Conservation (phyloP, 2,888 invertebrate species). For the Mythimna lalbum region DNA sequence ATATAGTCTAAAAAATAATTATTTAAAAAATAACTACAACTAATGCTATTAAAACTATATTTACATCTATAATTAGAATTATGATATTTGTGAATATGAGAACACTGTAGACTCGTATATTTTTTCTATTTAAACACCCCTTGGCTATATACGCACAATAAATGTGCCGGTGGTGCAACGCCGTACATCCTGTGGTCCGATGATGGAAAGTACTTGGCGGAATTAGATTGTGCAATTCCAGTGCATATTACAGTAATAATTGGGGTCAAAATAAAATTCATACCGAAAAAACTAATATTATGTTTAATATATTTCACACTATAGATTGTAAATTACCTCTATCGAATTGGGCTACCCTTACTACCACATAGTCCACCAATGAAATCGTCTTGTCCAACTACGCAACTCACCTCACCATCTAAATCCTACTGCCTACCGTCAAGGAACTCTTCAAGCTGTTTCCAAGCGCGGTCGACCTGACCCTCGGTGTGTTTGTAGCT, state of each 20-base stretch:
- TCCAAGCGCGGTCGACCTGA: constrained; percentile 95
- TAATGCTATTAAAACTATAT: no score
- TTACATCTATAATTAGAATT: no score
- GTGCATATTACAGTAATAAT: not conserved
- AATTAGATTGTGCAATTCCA: no score
- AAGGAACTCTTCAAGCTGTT: constrained; percentile 84
- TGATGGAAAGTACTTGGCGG: no score
- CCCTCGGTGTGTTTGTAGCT: constrained; percentile 94
- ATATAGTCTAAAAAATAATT: no score
- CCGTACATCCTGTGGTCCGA: no score
- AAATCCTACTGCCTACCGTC: constrained; percentile 63
- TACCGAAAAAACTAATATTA: not conserved
- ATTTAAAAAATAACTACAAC: no score
- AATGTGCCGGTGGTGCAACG: no score
- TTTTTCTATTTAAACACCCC: no score
- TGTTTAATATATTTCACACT: not conserved
- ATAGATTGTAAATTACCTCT: not conserved
- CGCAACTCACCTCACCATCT: not conserved
- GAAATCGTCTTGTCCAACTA: constrained; percentile 7
- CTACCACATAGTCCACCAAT: not conserved
- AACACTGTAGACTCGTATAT: no score
- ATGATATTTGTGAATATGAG: no score
- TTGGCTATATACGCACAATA: no score
- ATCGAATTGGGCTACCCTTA: not conserved
- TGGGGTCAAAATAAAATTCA: not conserved